Evolutionary conservation across 2,797 vertebrate genomes (phyloP), one percentile per base, ranked within the genome.

Genomic region (Scolopax bukidnonensis): DNA sequence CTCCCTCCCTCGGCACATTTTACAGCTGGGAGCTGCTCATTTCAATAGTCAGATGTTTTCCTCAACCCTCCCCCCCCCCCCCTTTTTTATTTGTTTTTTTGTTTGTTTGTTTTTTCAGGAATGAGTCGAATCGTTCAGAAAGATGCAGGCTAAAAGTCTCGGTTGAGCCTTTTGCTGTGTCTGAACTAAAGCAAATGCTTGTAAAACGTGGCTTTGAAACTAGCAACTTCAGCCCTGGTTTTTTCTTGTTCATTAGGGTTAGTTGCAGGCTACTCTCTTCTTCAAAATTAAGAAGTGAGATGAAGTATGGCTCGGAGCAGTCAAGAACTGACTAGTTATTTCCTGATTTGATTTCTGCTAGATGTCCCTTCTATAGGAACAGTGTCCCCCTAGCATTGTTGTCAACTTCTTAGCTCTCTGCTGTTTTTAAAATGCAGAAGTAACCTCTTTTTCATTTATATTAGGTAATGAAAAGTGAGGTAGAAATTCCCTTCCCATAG

Each of bases 361-460:
- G 9, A 1, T 6, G 51, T 64, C 81, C 47, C 36, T 73, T 70
- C 40, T 70, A 0, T n/a, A 43, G 73, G 38, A 54, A 41, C 71
- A 32, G 38, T 20, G 12, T 36, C 61, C 78, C 78, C 2, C 1
- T 16, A 60, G 43, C 6, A 0, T 28, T 68, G 30, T 36, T 28
- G 25, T 47, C 38, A 61, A 51, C 23, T 74, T 77, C 68, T 32
- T 59, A 59, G n/a, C 51, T 76, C 33, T 51, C 14, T 0, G 0
- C 40, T 56, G 18, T 45, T 83, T 33, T 69, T 48, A 47, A 95
- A 89, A 93, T 59, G 67, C 59, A 94, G 67, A 84, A 93, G 74
- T 79, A 79, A 21, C 16, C 17, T 51, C 20, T 93, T 59, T 79
- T 84, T 30, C 21, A 12, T 54, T 63, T 84, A 40, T 3, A 38